Evolutionary conservation across 2,797 vertebrate species (phyloP).

Genomic region (Eospalax fontanierii): DNA sequence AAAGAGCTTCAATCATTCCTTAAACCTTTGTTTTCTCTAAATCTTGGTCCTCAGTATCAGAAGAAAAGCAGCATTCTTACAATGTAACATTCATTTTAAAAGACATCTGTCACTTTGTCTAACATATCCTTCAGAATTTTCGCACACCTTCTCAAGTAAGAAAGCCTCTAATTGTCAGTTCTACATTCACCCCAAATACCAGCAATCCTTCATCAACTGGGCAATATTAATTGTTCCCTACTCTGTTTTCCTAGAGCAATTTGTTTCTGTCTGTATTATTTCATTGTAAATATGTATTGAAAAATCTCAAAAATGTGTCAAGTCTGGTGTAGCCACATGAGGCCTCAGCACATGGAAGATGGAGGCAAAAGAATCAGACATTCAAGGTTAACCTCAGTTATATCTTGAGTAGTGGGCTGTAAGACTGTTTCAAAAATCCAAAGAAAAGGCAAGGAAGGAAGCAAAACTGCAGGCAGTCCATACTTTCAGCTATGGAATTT

Average conservation of each 20-base stretch:
- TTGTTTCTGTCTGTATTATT: conserved; percentile 12
- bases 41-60: not conserved
- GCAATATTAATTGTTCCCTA: not conserved
- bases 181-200: conserved; percentile 14
- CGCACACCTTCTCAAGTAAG: not conserved
- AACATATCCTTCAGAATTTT: not conserved
- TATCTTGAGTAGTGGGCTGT: not conserved
- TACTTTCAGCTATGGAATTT: not conserved
- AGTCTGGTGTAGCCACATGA: not conserved
- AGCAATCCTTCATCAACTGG: not conserved
- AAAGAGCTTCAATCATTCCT: not conserved
- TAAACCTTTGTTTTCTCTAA: not conserved
- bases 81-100: not conserved
- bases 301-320: not conserved
- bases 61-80: not conserved
- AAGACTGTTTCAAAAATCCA: not conserved
- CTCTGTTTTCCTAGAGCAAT: not conserved
- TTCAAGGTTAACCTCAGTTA: not conserved
- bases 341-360: not conserved
- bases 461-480: not conserved
- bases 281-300: not conserved
- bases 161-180: not conserved
- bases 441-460: not conserved
- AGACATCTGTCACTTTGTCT: not conserved
- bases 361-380: not conserved